Evolutionary conservation across 2,888 invertebrate genomes (phyloP), one percentile per base, ranked within the genome.

Genomic region (Keiferia lycopersicella): DNA sequence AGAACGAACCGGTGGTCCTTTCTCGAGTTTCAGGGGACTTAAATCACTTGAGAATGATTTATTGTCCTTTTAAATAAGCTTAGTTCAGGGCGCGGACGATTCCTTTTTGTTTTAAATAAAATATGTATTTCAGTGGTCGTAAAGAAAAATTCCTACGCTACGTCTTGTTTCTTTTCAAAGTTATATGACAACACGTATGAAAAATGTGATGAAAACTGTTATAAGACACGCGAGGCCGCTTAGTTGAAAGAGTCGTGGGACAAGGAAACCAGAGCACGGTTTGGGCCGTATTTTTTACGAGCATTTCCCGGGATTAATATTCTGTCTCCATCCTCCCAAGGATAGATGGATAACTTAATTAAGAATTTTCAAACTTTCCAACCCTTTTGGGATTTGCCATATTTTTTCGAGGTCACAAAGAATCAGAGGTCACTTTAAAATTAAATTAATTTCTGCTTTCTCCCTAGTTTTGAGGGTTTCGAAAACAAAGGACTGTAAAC

Each of bases 261-360:
- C 59, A 59, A 6, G n/a, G 22, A 56, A 56, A 41, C 53, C 41
- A 20, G 12, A 7, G 53, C 39, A 34, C 50, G 38, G 6, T 12
- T 45, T 20, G 1, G 45, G 57, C 20, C 38, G 38, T 51, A 57
- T 41, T 62, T 57, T 65, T 64, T 65, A 61, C 62, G 62, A 62
- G 41, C 65, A 57, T 34, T 65, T 50, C 50, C n/a, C 34, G 22
- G 61, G 57, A 62, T 65, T 62, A 62, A 62, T 65, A 65, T 62
- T 65, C 62, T 41, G 63, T 57, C 63, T n/a, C 61, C 57, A 48
- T 63, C 20, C 63, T 61, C 30, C 56, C 61, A 65, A 61, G 45
- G 48, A 60, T 51, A 65, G 63, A 65, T 65, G 63, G 57, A 63
- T 63, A 65, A 65, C 63, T 61, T 63, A 63, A 66, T 66, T 66